phyloP scores from a whole-genome alignment of 2,888 invertebrate genomes.

The Hyposoter didymator region DNA sequence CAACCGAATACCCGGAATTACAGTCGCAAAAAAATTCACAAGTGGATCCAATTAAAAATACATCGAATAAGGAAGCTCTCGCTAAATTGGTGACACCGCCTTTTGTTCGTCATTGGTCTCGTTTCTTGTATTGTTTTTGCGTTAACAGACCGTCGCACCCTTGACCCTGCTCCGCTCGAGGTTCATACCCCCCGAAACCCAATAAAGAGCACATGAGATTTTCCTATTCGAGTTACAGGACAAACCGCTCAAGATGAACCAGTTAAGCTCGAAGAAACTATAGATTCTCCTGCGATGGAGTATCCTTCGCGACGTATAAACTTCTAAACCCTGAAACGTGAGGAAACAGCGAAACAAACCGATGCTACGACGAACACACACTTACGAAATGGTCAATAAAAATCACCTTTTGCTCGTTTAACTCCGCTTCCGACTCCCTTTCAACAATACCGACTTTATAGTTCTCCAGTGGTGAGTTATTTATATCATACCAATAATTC shows the following conservation, averaged over 20 bases:
- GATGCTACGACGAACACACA: conserved; percentile 28
- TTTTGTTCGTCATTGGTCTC: conserved; percentile 1
- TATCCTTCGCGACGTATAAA: neutral
- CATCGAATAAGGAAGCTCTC: neutral
- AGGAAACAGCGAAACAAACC: neutral
- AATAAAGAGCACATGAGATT: neutral
- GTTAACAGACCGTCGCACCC: neutral
- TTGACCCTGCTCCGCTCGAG: neutral
- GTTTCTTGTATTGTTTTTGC: conserved; percentile 14
- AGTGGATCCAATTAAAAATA: neutral
- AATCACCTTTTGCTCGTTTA: conserved; percentile 49
- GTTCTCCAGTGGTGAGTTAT: conserved; percentile 32
- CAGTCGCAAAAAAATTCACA: neutral
- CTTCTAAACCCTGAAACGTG: neutral
- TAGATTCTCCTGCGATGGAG: neutral
- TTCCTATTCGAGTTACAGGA: neutral
- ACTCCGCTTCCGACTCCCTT: conserved; percentile 35
- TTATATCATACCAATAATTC: conserved; percentile 22
- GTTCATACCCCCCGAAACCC: neutral
- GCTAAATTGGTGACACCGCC: neutral
- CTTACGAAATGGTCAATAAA: conserved; percentile 63
- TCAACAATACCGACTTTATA: conserved; percentile 30
- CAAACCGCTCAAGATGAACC: neutral
- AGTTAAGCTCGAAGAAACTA: neutral
- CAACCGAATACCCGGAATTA: neutral